These are phyloP conservation scores for Tachina lurida DNA, from an alignment of 2,888 invertebrate species.

Conservation along the genomic window DNA sequence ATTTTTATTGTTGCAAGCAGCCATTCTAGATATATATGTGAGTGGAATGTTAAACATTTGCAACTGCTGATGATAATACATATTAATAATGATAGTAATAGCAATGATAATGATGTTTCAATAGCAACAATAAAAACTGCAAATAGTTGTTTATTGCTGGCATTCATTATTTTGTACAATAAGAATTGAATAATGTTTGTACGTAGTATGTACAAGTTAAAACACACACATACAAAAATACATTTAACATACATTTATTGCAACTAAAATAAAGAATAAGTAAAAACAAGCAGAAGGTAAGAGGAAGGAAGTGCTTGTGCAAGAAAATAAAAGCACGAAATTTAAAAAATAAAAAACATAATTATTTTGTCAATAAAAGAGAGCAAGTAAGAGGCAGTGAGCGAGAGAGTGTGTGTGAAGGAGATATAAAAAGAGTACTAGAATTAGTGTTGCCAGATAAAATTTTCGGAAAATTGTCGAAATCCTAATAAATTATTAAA, in stretches of 20 bases:
- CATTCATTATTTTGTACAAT: constrained; percentile 51
- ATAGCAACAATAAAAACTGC: constrained; percentile 14
- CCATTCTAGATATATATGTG: constrained; percentile 19
- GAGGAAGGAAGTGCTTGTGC: constrained; percentile 11
- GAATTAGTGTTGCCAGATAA: too few species aligned
- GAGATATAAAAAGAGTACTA: too few species aligned
- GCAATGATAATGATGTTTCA: constrained; percentile 22
- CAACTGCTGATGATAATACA: constrained; percentile 26
- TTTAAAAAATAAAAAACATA: too few species aligned
- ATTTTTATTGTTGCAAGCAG: constrained; percentile 53
- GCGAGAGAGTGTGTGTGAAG: too few species aligned
- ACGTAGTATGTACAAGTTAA: constrained; percentile 17
- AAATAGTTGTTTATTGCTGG: constrained; percentile 40
- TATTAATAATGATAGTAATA: constrained; percentile 10
- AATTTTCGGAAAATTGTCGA: too few species aligned
- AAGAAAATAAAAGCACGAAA: neutral
- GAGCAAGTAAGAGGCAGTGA: too few species aligned
- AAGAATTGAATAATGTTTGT: constrained; percentile 52
- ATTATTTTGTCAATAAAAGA: too few species aligned
- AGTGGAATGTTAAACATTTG: constrained; percentile 66
- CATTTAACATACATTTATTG: constrained; percentile 6
- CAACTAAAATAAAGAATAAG: constrained; percentile 18
- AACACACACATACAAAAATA: constrained; percentile 33
- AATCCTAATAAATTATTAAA: too few species aligned
- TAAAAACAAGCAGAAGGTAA: constrained; percentile 1